Conservation (phyloP, 2,113 vertebrate genomes). For the Forbesichthys papilliferus region DNA sequence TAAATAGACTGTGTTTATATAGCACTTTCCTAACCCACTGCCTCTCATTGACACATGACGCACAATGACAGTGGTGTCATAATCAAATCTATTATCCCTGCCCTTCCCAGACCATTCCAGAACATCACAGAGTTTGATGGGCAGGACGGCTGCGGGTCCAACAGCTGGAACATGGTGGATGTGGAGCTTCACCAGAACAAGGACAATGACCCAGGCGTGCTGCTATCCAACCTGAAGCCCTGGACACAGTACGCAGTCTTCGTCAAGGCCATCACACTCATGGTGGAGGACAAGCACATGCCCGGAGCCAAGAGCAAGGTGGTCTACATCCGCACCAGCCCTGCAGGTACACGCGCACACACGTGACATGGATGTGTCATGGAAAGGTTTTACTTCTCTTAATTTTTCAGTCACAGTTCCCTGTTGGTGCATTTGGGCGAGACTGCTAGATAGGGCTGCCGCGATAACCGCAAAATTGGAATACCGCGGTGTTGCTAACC, state of each 20-base stretch:
- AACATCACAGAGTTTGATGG: constrained; percentile 95
- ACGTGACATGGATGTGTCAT: no score
- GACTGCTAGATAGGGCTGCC: no score
- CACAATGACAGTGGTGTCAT: no score
- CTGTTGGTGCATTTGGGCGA: no score
- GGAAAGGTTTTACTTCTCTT: no score
- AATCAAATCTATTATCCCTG: no score
- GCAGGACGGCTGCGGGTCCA: constrained; percentile 93
- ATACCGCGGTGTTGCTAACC: no score
- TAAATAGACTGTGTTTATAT: no score
- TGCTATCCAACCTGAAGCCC: constrained; percentile 87
- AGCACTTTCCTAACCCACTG: no score
- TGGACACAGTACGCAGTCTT: constrained; percentile 97
- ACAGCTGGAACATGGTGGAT: constrained; percentile 98
- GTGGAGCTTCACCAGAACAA: constrained; percentile 89
- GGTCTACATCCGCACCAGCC: constrained; percentile 93
- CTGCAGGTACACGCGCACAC: constrained; percentile 80
- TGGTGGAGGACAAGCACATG: constrained; percentile 88
- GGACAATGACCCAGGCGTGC: constrained; percentile 85
- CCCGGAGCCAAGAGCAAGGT: constrained; percentile 94
- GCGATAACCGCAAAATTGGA: no score
- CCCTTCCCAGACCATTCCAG: constrained; percentile 73
- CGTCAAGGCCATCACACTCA: constrained; percentile 92
- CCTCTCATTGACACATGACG: no score
- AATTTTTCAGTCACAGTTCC: no score